Evolutionary conservation across 2,797 vertebrate species (phyloP).

Genomic region (Pempheris klunzingeri): DNA sequence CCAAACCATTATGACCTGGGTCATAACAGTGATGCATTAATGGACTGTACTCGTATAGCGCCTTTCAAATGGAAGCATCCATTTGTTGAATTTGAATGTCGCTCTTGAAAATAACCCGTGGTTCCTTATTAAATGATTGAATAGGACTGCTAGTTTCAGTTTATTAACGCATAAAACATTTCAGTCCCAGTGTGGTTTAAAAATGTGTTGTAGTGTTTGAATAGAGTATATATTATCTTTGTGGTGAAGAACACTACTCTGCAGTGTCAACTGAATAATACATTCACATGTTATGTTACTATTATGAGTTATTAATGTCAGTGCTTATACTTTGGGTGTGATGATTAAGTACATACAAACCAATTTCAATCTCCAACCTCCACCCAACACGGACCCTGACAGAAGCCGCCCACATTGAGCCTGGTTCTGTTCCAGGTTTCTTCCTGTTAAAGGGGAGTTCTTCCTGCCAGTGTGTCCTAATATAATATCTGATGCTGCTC

Average conservation of each 20-base stretch:
- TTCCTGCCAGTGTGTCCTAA: too few species aligned
- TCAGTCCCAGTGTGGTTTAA: neutral
- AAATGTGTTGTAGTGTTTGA: neutral
- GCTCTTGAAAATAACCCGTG: neutral
- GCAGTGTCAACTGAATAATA: neutral
- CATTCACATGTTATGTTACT: neutral
- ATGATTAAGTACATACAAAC: slow-evolving; percentile 1
- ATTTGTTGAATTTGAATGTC: neutral
- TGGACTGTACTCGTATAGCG: neutral
- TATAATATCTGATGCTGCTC: too few species aligned
- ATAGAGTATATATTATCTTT: slow-evolving; percentile 4
- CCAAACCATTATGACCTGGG: too few species aligned
- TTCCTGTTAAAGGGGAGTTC: too few species aligned
- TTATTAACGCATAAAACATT: slow-evolving; percentile 6
- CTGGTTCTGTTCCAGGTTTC: too few species aligned
- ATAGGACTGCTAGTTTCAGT: neutral
- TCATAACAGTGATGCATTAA: neutral
- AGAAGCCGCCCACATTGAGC: too few species aligned
- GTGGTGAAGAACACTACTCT: slow-evolving; percentile 4
- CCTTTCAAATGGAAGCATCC: slow-evolving; percentile 17
- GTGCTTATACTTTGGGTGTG: neutral
- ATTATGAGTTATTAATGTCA: neutral
- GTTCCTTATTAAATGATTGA: neutral
- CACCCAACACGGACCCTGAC: too few species aligned
- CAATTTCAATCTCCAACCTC: neutral